Evolutionary conservation across 2,797 vertebrate species (phyloP), one percentile per base, ranked within the genome.

Genomic region (Labeo calbasu): DNA sequence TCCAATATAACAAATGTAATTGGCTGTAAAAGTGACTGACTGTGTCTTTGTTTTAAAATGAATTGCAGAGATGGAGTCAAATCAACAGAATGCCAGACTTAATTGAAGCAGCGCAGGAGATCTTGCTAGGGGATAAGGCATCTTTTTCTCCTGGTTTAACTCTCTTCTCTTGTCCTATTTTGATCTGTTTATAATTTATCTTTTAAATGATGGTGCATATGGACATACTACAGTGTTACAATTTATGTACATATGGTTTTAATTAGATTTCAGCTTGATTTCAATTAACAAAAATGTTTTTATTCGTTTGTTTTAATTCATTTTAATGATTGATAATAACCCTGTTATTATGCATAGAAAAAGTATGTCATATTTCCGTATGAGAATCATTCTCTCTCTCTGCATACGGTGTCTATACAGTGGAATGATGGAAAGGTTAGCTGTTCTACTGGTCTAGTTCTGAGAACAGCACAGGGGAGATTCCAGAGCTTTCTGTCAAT

Each of bases 21-120:
- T 76, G 63, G 72, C 81, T 83, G 50, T 83, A 77, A 77, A 83
- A 69, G 73, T 83, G 81, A 83, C 81, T 77, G 81, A 68, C n/a
- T 83, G 63, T 28, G 61, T 69, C 50, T 83, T 77, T 83, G 72
- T 77, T 77, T 77, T 53, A 65, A 83, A 76, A 76, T 76, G 61
- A 76, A 76, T 61, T 76, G 48, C 61, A 66, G 59, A 66, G 72
- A 66, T 82, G 7, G 57, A 76, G 15, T 82, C 59, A 76, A 73
- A 82, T 75, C 71, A 55, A 7, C 48, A 75, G 48, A 69, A 50
- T 66, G 72, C 72, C 46, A 50, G 32, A 32, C 8, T 46, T 83
- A 53, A 83, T 25, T 76, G 61, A 68, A 83, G 61, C 32, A 28
- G 2, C 19, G 59, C 81, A 55, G 71, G 48, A 40, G 55, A 65